Conservation (phyloP, 2,888 invertebrate species). For the Gandaritis pyraliata region DNA sequence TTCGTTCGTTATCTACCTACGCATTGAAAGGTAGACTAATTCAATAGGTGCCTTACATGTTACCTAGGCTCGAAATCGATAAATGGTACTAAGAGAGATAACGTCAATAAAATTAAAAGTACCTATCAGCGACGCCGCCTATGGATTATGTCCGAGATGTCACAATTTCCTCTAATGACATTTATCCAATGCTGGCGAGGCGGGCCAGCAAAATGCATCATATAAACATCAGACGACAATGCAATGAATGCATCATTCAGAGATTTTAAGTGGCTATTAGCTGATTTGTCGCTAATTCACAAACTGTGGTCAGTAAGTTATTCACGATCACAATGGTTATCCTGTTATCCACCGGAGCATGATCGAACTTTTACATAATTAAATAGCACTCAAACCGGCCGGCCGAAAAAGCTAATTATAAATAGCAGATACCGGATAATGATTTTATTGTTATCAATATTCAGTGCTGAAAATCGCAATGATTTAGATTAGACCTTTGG, state of each 20-base stretch:
- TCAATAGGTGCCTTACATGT: too few species aligned
- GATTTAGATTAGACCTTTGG: too few species aligned
- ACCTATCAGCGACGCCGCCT: too few species aligned
- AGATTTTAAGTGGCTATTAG: constrained; percentile 3
- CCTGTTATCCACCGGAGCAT: constrained; percentile 1
- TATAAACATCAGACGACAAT: neutral
- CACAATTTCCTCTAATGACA: too few species aligned
- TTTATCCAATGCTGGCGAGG: neutral
- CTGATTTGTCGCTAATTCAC: constrained; percentile 2
- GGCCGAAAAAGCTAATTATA: constrained; percentile 8
- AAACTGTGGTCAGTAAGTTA: neutral
- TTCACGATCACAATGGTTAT: constrained; percentile 9
- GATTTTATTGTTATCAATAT: constrained; percentile 9
- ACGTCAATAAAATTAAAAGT: too few species aligned
- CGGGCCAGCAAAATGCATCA: neutral
- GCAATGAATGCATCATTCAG: neutral
- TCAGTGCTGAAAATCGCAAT: constrained; percentile 3
- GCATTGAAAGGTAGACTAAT: too few species aligned
- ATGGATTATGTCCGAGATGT: too few species aligned
- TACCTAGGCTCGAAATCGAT: too few species aligned
- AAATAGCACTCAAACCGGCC: constrained; percentile 5
- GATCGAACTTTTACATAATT: constrained; percentile 10
- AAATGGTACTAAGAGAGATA: too few species aligned
- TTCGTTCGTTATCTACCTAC: too few species aligned
- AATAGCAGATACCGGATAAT: constrained; percentile 15